Conservation (phyloP, 2,888 invertebrate species). For the Orthonychiurus folsomi region DNA sequence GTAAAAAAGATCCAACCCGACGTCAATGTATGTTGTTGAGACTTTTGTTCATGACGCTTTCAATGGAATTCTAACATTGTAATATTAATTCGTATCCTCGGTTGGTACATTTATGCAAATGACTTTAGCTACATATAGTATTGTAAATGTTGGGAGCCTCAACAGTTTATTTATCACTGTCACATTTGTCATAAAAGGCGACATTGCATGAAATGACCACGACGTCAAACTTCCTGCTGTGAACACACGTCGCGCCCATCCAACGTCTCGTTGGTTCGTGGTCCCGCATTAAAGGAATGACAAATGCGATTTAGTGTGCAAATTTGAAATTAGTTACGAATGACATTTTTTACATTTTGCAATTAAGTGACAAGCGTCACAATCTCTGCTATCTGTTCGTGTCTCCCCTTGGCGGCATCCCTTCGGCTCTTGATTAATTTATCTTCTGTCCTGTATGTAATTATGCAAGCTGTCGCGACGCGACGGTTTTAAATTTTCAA, state of each 20-base stretch:
- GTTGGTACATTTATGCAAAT: too few relatives aligned
- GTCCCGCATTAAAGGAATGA: neutral
- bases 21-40: too few relatives aligned
- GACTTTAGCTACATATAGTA: too few relatives aligned
- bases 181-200: neutral
- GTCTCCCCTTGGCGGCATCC: neutral
- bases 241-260: neutral
- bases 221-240: neutral
- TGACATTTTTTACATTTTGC: too few relatives aligned
- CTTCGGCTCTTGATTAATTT: neutral
- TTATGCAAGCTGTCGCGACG: too few relatives aligned
- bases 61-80: too few relatives aligned
- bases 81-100: too few relatives aligned
- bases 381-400: neutral
- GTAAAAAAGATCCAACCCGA: too few relatives aligned
- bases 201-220: neutral
- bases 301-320: neutral
- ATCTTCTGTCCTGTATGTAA: neutral
- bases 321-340: neutral
- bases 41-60: too few relatives aligned
- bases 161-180: neutral
- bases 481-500: too few relatives aligned
- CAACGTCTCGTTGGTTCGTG: neutral
- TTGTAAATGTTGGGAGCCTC: too few relatives aligned
- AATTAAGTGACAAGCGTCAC: neutral